Base-by-base conservation (phyloP, 2,797 vertebrate genomes). In the Staurois parvus region DNA sequence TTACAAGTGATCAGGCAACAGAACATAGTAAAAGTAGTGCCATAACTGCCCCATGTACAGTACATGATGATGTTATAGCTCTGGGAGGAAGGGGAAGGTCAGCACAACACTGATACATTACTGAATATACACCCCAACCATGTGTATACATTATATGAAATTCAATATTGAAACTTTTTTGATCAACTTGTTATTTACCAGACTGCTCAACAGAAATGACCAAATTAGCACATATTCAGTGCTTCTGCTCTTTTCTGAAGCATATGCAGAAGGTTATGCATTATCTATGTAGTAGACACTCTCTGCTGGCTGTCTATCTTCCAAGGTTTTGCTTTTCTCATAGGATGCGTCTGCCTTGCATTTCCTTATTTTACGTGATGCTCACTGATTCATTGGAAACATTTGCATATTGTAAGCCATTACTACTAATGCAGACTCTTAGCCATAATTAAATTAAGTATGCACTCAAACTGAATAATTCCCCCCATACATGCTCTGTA, bases 361-460 rank as follows among this genome's bases (percentile, higher is more conserved):
- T 68, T 68, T 32, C 15, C 64, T 45, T 78, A 42, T 40, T 72
- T 40, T 42, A 69, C 15, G 64, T 79, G 40, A 42, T 40, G 17
- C 34, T 79, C 40, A 48, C 19, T 79, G 40, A 64, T 82, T 73
- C 32, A n/a, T 64, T 1, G 48, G n/a, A 37, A 72, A 8, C 19
- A 81, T 81, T 81, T 81, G 68, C 79, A 82, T 82, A 73, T 73
- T 73, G 48, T 82, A 82, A 72, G 68, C 45, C 80, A 74, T 74
- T 82, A 74, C 73, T 74, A 28, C 26, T 74, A 66, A 74, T 28
- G 52, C 56, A 42, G 37, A 26, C 52, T 66, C 59, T 74, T 73
- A 30, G 34, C 72, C 66, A 26, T 82, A 74, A 82, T 74, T 82
- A 82, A 34, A 74, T 74, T 74, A 82, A 73, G 72, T 74, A 74